Evolutionary conservation across 2,797 vertebrate species (phyloP).

Genomic region (Melanotaenia trifasciata): DNA sequence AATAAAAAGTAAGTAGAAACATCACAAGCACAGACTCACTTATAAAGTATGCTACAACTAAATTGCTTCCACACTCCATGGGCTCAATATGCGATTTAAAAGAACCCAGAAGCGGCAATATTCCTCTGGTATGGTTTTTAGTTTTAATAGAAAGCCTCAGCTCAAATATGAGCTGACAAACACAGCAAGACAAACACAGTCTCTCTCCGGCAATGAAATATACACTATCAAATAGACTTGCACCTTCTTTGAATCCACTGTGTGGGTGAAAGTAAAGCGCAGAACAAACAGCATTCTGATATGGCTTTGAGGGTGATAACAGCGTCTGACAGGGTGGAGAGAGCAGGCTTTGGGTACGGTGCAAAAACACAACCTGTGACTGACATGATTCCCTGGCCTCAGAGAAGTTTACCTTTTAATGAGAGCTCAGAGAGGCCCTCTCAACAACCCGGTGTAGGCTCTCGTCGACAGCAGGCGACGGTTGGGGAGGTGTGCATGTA

Average conservation of each 20-base stretch:
- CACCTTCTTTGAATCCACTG: conserved; percentile 89
- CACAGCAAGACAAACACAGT: conserved; percentile 87
- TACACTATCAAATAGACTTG: conserved; percentile 88
- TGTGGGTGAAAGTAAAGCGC: conserved; percentile 90
- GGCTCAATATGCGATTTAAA: conserved; percentile 81
- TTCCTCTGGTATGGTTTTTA: conserved; percentile 86
- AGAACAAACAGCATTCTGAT: conserved; percentile 96
- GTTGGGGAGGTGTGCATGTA: conserved; percentile 50
- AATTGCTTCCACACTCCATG: conserved; percentile 80
- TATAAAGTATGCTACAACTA: conserved; percentile 79
- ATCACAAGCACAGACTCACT: conserved; percentile 67
- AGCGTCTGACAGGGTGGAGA: conserved; percentile 85
- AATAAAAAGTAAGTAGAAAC: conserved; percentile 74
- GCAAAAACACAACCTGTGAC: conserved; percentile 82
- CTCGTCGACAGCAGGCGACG: conserved; percentile 57
- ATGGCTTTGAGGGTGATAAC: conserved; percentile 93
- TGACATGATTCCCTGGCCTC: conserved; percentile 83
- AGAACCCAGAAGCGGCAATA: conserved; percentile 81
- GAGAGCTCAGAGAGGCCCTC: conserved; percentile 81
- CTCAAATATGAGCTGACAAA: conserved; percentile 87
- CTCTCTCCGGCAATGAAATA: conserved; percentile 84
- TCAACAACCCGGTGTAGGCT: conserved; percentile 63
- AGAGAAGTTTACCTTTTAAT: conserved; percentile 89
- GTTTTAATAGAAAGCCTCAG: conserved; percentile 85
- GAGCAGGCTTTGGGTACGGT: conserved; percentile 80